Conservation (phyloP, 2,113 vertebrate species). For the Colistium nudipinnis region DNA sequence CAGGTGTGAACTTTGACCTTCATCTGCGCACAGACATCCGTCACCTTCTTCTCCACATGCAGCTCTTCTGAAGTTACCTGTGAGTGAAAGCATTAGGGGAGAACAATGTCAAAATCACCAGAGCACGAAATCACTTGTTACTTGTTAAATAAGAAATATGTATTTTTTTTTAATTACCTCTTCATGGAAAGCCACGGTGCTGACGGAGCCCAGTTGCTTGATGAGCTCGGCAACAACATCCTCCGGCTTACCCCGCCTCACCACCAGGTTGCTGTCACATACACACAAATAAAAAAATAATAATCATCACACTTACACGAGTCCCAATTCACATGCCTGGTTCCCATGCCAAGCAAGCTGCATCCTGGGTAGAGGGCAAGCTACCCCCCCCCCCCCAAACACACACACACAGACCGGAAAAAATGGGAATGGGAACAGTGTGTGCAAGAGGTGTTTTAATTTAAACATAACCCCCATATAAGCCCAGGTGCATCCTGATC, state of each 20-base stretch:
- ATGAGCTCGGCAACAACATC: slow-evolving; percentile 83
- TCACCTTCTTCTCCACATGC: slow-evolving; percentile 80
- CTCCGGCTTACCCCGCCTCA: slow-evolving; percentile 85
- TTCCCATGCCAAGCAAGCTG: slow-evolving; percentile 56
- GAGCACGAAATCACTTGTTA: not conserved
- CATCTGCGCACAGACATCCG: slow-evolving; percentile 76
- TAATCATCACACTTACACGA: slow-evolving; percentile 16
- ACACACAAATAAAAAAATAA: no score
- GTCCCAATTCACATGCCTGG: slow-evolving; percentile 1
- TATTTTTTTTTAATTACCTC: slow-evolving; percentile 75
- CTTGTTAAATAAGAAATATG: not conserved
- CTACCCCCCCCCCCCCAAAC: not conserved
- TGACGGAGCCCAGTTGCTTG: slow-evolving; percentile 81
- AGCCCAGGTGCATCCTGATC: slow-evolving; percentile 65
- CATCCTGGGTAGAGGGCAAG: slow-evolving; percentile 61
- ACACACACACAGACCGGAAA: slow-evolving; percentile 27
- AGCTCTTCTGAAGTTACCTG: slow-evolving; percentile 85
- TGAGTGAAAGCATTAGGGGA: not conserved
- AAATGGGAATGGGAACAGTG: slow-evolving; percentile 26
- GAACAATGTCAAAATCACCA: not conserved
- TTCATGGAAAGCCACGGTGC: slow-evolving; percentile 82
- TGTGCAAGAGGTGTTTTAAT: slow-evolving; percentile 37
- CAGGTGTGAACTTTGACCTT: slow-evolving; percentile 83
- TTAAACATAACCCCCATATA: slow-evolving; percentile 44
- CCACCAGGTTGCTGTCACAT: slow-evolving; percentile 80